A percentile compares a stretch with the other conserved stretches of the same genome.
Conservation (phyloP, 2,888 invertebrate species). For the Micoletzkya japonica region DNA sequence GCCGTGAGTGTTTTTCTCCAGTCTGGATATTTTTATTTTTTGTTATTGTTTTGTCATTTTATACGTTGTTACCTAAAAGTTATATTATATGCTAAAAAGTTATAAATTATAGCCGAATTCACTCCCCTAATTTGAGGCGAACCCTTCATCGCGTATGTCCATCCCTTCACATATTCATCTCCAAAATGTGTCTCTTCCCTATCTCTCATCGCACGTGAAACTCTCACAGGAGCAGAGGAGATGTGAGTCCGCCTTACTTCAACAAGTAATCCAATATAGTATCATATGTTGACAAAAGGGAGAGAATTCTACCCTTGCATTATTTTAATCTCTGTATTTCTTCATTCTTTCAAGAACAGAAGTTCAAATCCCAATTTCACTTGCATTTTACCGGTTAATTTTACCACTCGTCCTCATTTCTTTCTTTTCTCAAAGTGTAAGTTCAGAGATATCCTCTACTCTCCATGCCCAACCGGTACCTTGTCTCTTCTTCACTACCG, state of each 20-base stretch:
- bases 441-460: constrained; percentile 20
- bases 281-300: too few species aligned
- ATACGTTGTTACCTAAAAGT: neutral
- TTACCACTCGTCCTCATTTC: neutral
- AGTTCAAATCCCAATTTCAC: too few species aligned
- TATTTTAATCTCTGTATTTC: too few species aligned
- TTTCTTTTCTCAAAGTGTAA: neutral
- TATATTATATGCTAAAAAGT: too few species aligned
- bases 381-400: too few species aligned
- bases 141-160: constrained; percentile 11
- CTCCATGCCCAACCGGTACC: neutral
- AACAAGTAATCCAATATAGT: too few species aligned
- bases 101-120: neutral
- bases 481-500: constrained; percentile 13
- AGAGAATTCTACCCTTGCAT: too few species aligned
- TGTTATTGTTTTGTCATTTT: neutral
- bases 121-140: constrained; percentile 2
- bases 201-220: neutral
- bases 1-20: neutral
- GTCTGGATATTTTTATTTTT: neutral
- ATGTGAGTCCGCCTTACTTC: constrained; percentile 17
- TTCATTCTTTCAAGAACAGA: too few species aligned
- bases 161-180: constrained; percentile 2
- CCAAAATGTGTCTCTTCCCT: constrained; percentile 6
- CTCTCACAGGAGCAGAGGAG: constrained; percentile 18